Conservation (phyloP, 1,140 invertebrate species). For the Heliconius nattereri region DNA sequence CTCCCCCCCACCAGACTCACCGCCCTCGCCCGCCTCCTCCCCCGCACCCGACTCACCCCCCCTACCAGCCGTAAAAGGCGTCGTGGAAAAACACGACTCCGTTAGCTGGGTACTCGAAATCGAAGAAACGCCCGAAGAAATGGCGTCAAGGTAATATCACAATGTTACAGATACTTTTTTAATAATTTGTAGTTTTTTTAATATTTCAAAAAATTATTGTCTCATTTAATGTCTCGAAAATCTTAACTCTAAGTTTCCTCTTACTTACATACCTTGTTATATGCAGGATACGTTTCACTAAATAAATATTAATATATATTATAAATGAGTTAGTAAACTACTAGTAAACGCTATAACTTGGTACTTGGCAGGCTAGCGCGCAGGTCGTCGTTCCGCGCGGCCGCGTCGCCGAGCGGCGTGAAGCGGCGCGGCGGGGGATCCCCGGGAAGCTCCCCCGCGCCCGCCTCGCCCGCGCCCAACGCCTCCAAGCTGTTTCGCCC, state of each 20-base stretch:
- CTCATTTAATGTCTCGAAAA: too few relatives aligned
- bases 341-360: background rate
- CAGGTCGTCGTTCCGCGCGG: constrained; percentile 80
- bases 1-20: constrained; percentile 83
- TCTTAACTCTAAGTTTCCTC: too few relatives aligned
- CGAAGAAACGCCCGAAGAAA: constrained; percentile 85
- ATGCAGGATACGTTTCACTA: too few relatives aligned
- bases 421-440: constrained; percentile 71
- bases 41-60: constrained; percentile 71
- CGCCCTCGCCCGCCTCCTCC: constrained; percentile 66
- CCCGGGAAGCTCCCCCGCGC: constrained; percentile 80
- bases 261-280: too few relatives aligned
- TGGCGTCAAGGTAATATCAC: constrained; percentile 75
- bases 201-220: too few relatives aligned
- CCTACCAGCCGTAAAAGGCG: constrained; percentile 87
- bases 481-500: constrained; percentile 75
- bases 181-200: too few relatives aligned
- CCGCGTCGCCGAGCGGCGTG: constrained; percentile 65
- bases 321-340: too few relatives aligned
- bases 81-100: constrained; percentile 91
- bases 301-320: too few relatives aligned
- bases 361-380: constrained; percentile 77
- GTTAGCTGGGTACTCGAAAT: constrained; percentile 92
- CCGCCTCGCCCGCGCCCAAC: constrained; percentile 79
- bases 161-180: too few relatives aligned